Conservation (phyloP, 2,113 vertebrate genomes). For the Octodon degus region DNA sequence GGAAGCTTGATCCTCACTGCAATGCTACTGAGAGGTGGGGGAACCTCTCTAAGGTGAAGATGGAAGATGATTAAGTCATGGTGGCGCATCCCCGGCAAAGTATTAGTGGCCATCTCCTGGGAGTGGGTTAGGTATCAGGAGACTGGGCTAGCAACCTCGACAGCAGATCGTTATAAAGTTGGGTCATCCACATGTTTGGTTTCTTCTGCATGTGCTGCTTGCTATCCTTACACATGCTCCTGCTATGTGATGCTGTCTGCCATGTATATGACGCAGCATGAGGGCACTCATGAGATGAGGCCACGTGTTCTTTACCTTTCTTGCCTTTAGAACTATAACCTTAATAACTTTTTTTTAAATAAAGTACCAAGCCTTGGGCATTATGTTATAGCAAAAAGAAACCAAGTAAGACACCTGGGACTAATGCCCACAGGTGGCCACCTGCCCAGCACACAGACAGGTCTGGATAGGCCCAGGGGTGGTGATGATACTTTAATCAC, state of each 20-base stretch:
- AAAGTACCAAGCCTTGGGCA: too few species aligned
- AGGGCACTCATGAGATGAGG: neutral
- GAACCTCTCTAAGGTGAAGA: neutral
- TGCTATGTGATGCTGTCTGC: neutral
- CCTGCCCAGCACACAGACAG: too few species aligned
- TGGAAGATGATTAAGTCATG: neutral
- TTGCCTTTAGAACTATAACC: neutral
- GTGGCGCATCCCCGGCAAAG: neutral
- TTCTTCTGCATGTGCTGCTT: neutral
- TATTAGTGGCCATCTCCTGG: neutral
- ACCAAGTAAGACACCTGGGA: too few species aligned
- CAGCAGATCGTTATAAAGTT: neutral
- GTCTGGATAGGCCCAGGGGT: too few species aligned
- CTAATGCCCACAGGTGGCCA: too few species aligned
- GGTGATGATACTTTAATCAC: neutral
- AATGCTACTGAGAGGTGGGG: neutral
- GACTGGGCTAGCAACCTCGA: neutral
- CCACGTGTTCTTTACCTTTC: neutral
- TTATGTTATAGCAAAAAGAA: too few species aligned
- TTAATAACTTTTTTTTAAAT: neutral
- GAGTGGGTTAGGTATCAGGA: neutral
- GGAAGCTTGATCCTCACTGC: neutral
- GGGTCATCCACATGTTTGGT: neutral
- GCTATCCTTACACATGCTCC: neutral
- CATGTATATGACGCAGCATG: too few species aligned